Conservation (phyloP, 2,888 invertebrate species). For the Smittia aterrima region DNA sequence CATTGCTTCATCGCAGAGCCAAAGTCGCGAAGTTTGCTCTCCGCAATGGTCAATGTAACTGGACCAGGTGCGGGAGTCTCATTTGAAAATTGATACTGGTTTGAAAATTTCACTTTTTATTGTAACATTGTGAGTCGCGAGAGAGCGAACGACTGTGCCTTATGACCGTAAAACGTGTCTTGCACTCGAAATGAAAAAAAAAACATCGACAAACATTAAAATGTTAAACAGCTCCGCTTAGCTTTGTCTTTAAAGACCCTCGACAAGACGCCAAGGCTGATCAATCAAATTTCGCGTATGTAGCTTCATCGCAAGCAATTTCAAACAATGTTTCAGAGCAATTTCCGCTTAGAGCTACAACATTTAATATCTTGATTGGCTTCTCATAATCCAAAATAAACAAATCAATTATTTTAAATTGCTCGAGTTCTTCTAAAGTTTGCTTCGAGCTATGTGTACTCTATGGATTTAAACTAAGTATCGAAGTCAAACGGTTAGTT, state of each 20-base stretch:
- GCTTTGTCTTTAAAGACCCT: not conserved
- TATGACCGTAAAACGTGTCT: slow-evolving; percentile 8
- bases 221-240: not conserved
- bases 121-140: not conserved
- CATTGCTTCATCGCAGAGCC: slow-evolving; percentile 27
- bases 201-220: not conserved
- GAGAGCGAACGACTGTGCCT: not conserved
- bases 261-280: not conserved
- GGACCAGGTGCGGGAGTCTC: slow-evolving; percentile 36
- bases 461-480: not conserved
- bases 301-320: not conserved
- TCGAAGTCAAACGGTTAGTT: not conserved
- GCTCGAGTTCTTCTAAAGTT: not conserved
- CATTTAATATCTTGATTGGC: not conserved
- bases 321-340: not conserved
- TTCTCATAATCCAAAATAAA: not conserved
- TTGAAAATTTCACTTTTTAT: slow-evolving; percentile 20
- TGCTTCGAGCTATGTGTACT: not conserved
- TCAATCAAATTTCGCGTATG: not conserved
- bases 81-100: slow-evolving; percentile 29
- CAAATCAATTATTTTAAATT: slow-evolving; percentile 11
- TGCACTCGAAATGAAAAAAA: not conserved
- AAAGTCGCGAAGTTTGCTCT: not conserved
- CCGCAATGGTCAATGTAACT: slow-evolving; percentile 6
- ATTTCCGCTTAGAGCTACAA: not conserved